Percentiles rank a stretch among this genome's conserved stretches.
Conservation (phyloP, 1,140 invertebrate species). For the Diachasmimorpha longicaudata region DNA sequence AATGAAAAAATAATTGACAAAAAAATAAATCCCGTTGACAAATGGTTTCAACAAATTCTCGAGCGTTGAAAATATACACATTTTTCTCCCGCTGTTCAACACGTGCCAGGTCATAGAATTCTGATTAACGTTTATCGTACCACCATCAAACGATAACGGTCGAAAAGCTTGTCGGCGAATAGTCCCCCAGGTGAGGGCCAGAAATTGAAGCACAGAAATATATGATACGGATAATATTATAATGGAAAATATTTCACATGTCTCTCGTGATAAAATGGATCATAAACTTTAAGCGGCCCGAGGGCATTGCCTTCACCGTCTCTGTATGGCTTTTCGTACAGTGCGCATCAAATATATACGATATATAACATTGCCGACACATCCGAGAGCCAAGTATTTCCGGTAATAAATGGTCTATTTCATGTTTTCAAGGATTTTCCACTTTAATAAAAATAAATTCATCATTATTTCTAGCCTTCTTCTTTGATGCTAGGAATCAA, state of each 20-base stretch:
- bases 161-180: background rate
- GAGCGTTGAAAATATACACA: background rate
- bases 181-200: constrained; percentile 15
- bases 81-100: constrained; percentile 8
- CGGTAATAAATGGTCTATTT: background rate
- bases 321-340: background rate
- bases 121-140: constrained; percentile 12
- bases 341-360: constrained; percentile 3
- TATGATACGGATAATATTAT: constrained; percentile 27
- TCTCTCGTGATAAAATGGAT: constrained; percentile 23
- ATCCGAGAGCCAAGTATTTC: background rate
- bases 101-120: background rate
- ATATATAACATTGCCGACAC: background rate
- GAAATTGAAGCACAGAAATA: constrained; percentile 16
- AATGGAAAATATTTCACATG: constrained; percentile 30
- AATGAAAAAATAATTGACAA: background rate
- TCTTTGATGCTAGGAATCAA: no score
- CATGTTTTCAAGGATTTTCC: background rate
- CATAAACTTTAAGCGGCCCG: constrained; percentile 21
- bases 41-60: background rate
- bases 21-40: background rate
- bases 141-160: constrained; percentile 5
- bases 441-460: background rate
- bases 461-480: background rate
- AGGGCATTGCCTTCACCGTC: background rate